These are phyloP conservation scores for Ceriagrion tenellum DNA, from an alignment of 2,888 invertebrate genomes.

Conservation along the genomic window DNA sequence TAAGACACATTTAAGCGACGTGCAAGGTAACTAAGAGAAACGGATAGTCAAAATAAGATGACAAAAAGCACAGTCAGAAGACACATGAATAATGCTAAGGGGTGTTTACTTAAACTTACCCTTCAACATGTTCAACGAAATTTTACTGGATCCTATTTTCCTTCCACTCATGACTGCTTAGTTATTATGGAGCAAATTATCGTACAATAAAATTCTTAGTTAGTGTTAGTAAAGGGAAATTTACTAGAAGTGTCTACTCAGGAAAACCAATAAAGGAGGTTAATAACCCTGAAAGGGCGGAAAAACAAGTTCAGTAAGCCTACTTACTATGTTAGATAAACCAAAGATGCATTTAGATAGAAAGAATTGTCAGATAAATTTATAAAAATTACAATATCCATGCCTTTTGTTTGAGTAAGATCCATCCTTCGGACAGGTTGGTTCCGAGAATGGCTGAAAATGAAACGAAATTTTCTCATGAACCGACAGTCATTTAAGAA, in stretches of 20 bases:
- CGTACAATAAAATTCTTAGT: neutral
- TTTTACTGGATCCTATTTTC: constrained; percentile 74
- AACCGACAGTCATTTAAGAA: neutral
- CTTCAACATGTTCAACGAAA: constrained; percentile 77
- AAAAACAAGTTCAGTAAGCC: neutral
- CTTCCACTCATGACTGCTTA: constrained; percentile 61
- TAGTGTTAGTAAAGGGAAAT: constrained; percentile 41
- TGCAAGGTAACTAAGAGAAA: neutral
- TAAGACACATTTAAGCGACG: neutral
- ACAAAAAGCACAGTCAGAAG: neutral
- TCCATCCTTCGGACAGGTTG: constrained; percentile 45
- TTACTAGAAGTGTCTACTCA: constrained; percentile 63
- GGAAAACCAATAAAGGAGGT: constrained; percentile 45
- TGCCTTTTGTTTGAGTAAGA: constrained; percentile 52
- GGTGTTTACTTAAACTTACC: constrained; percentile 73
- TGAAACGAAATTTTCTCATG: neutral
- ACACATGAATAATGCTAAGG: neutral
- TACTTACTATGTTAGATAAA: neutral
- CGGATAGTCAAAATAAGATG: neutral
- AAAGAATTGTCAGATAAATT: neutral
- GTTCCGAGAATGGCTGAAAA: constrained; percentile 45
- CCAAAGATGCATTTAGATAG: neutral
- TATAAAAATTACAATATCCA: neutral
- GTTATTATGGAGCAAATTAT: constrained; percentile 40
- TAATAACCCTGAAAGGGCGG: constrained; percentile 55